Conservation (phyloP, 1,140 invertebrate genomes). For the Pachyrhynchus sulphureomaculatus region DNA sequence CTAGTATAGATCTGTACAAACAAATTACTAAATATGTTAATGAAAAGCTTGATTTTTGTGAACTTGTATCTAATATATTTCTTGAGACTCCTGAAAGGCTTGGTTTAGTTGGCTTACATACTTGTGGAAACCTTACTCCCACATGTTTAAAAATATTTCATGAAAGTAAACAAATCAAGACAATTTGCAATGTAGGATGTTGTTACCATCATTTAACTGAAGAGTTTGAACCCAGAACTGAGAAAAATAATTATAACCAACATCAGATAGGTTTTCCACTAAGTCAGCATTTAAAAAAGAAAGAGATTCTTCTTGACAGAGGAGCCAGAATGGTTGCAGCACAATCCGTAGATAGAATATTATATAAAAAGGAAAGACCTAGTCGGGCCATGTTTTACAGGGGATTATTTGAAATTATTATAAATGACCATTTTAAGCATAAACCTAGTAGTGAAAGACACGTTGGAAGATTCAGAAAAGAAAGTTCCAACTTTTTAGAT, state of each 20-base stretch:
- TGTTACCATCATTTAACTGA: slow-evolving; percentile 87
- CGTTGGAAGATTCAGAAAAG: slow-evolving; percentile 55
- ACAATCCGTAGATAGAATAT: slow-evolving; percentile 70
- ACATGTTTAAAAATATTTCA: slow-evolving; percentile 74
- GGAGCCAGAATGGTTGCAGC: slow-evolving; percentile 82
- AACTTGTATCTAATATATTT: slow-evolving; percentile 56
- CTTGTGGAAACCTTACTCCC: slow-evolving; percentile 82
- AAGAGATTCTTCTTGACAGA: slow-evolving; percentile 62
- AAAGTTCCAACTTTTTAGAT: slow-evolving; percentile 61
- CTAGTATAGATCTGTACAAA: slow-evolving; percentile 49
- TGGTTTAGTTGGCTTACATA: slow-evolving; percentile 78
- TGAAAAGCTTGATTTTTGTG: slow-evolving; percentile 55
- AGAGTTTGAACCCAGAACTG: slow-evolving; percentile 38
- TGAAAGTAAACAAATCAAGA: slow-evolving; percentile 56
- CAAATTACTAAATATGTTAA: slow-evolving; percentile 54
- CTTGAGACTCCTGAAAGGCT: slow-evolving; percentile 49
- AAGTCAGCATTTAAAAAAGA: slow-evolving; percentile 61
- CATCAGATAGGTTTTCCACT: slow-evolving; percentile 64
- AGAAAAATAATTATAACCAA: slow-evolving; percentile 31
- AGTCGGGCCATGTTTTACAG: slow-evolving; percentile 69
- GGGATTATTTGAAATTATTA: slow-evolving; percentile 69
- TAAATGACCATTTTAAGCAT: slow-evolving; percentile 50
- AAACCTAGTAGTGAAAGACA: slow-evolving; percentile 48
- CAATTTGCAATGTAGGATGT: slow-evolving; percentile 81
- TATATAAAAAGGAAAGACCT: slow-evolving; percentile 58